Conservation (phyloP, 2,113 vertebrate genomes). For the Saccopteryx bilineata region DNA sequence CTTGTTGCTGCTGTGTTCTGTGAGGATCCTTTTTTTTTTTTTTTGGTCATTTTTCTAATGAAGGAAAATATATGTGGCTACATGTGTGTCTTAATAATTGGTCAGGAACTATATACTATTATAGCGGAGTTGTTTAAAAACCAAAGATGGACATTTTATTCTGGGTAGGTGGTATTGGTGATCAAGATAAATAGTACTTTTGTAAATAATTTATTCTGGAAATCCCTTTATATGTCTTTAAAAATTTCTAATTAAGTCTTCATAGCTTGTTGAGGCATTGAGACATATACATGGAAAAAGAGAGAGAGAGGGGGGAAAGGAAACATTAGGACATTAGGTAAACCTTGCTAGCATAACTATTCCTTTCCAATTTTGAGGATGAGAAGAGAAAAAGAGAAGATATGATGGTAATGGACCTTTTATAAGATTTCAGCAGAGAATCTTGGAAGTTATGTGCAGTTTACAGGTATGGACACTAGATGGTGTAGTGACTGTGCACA, state of each 20-base stretch:
- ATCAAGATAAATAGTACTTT: background rate
- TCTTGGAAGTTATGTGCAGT: conserved; percentile 24
- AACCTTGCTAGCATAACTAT: background rate
- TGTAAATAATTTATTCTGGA: background rate
- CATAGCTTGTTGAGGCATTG: background rate
- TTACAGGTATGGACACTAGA: conserved; percentile 57
- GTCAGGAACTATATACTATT: background rate
- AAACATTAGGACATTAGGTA: background rate
- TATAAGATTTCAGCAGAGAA: background rate
- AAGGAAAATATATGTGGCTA: background rate
- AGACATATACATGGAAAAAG: background rate
- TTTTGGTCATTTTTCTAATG: background rate
- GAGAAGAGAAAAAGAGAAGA: background rate
- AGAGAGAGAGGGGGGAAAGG: background rate
- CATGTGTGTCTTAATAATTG: background rate
- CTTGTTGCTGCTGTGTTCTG: conserved; percentile 19
- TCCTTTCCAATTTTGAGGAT: conserved; percentile 36
- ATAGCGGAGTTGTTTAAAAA: background rate
- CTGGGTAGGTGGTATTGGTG: background rate
- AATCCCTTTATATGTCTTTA: conserved; percentile 12
- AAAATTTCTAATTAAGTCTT: background rate
- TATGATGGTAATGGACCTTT: background rate
- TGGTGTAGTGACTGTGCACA: conserved; percentile 57
- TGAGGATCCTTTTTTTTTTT: background rate
- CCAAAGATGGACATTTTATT: background rate